Conservation (phyloP, 2,113 vertebrate species). For the Lophotis ruficrista region DNA sequence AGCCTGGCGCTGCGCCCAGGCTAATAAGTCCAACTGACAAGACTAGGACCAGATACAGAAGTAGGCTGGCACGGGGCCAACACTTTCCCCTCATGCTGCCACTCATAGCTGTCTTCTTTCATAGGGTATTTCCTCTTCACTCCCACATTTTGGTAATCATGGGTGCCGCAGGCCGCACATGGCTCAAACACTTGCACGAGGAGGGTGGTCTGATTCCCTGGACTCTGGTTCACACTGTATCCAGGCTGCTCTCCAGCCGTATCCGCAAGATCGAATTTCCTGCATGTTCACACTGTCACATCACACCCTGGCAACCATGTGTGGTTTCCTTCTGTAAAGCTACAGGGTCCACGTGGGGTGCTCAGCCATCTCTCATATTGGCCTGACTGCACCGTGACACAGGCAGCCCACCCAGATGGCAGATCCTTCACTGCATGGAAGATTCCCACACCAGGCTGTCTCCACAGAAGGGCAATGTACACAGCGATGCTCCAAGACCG, state of each 20-base stretch:
- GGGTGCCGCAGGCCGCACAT: background rate
- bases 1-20: background rate
- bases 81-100: background rate
- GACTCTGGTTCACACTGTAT: background rate
- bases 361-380: background rate
- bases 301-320: background rate
- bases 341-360: rapidly evolving
- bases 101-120: background rate
- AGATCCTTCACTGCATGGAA: background rate
- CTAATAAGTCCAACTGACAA: background rate
- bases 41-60: background rate
- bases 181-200: background rate
- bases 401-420: background rate
- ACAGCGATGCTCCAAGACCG: background rate
- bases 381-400: background rate
- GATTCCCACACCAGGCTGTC: background rate
- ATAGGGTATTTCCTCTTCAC: background rate
- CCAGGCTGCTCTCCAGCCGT: background rate
- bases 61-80: background rate
- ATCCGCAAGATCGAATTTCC: background rate
- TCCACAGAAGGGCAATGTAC: background rate
- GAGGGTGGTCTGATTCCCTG: background rate
- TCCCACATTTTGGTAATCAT: background rate
- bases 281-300: background rate
- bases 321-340: background rate